These are phyloP conservation scores for Tribolium madens DNA, from an alignment of 1,140 invertebrate species.

Conservation along the genomic window DNA sequence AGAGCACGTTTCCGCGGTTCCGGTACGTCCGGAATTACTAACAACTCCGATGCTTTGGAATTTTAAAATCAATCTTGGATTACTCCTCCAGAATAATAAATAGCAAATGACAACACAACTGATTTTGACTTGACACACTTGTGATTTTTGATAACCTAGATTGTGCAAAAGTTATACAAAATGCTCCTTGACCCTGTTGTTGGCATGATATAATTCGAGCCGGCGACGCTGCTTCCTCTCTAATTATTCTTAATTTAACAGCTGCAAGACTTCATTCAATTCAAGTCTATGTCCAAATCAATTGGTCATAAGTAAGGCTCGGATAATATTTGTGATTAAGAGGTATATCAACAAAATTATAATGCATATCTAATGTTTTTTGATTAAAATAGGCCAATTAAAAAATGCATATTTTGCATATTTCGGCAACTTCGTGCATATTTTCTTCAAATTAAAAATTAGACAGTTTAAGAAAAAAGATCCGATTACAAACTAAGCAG, in stretches of 20 bases:
- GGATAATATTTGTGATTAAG: too few species aligned
- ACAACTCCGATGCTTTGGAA: background rate
- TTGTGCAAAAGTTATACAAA: background rate
- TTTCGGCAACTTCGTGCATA: too few species aligned
- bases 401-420: too few species aligned
- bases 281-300: constrained; percentile 11
- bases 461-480: too few species aligned
- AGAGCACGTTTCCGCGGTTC: constrained; percentile 3
- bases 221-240: constrained; percentile 30
- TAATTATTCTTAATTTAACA: constrained; percentile 36
- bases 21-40: constrained; percentile 18
- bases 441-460: too few species aligned
- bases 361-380: too few species aligned
- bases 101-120: background rate
- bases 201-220: constrained; percentile 30
- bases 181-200: constrained; percentile 22
- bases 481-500: too few species aligned
- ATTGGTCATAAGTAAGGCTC: constrained; percentile 19
- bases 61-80: background rate
- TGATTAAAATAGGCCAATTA: too few species aligned
- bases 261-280: constrained; percentile 31
- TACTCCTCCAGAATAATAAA: background rate
- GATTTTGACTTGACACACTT: too few species aligned
- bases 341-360: too few species aligned
- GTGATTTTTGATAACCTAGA: background rate